Base-by-base conservation (phyloP, 1,140 invertebrate species). In the Zeugodacus cucurbitae region DNA sequence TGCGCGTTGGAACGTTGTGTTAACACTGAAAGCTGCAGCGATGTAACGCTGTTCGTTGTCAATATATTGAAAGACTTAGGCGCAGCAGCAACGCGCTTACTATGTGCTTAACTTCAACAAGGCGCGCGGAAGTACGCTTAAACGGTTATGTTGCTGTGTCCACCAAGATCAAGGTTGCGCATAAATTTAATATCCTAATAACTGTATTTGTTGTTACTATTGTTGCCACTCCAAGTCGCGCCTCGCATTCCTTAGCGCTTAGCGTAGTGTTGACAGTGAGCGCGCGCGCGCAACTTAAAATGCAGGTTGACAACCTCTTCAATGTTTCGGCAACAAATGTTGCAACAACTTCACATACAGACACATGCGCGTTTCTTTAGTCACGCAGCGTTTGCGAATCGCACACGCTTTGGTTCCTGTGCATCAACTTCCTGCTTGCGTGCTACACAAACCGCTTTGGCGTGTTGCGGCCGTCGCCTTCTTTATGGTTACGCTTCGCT, bases 391-490 rank as follows among this genome's bases (percentile, higher is more conserved):
- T 54, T 20, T 54, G 48, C 48, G 48, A 54, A 10, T 54, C 41
- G 32, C 70, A 48, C 74, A 26, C 37, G 74, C 41, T 82, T 82
- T 82, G 74, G 44, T 82, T 82, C 74, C 74, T 82, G 41, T 82
- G 41, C 74, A n/a, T 7, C 44, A 54, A 82, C 74, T 82, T 82
- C 74, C 74, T 82, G 74, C 44, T 82, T 26, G 41, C 74, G 37
- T 82, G 74, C 37, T 20, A 44, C 74, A 48, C 37, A 82, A 54
- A 82, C 26, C n/a, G 67, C 20, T 74, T 22, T 74, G 32, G 10
- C 64, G 41, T 82, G 74, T 14, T 34, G 37, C 34, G 37, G 41
- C 41, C 74, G 74, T 48, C 41, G 74, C 74, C 74, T 82, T 44
- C 41, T 82, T 34, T 82, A 48, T 82, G 37, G 74, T 22, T n/a